Conservation (phyloP, 2,113 vertebrate species). For the Ochotona princeps region DNA sequence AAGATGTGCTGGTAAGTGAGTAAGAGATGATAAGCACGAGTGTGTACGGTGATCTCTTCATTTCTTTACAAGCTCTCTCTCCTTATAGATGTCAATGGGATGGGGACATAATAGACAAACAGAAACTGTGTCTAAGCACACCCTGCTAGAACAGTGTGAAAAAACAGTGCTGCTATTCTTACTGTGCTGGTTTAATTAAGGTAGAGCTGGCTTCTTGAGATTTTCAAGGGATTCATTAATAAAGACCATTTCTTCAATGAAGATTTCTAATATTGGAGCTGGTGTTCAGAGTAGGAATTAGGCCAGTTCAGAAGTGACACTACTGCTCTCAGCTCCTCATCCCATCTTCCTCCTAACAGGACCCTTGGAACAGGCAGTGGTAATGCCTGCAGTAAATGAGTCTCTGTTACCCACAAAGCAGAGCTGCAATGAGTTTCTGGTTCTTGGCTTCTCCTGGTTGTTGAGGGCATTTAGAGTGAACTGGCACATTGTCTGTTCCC, state of each 20-base stretch:
- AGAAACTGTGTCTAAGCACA: background rate
- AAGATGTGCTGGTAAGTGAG: background rate
- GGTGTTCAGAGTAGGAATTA: too few relatives aligned
- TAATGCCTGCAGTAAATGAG: too few relatives aligned
- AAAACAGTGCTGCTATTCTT: background rate
- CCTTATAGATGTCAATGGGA: background rate
- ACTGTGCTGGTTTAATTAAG: background rate
- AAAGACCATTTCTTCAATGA: slow-evolving; percentile 13
- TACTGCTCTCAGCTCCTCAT: too few relatives aligned
- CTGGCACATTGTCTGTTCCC: too few relatives aligned
- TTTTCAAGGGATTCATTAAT: slow-evolving; percentile 24
- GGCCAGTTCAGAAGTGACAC: too few relatives aligned
- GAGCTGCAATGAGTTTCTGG: too few relatives aligned
- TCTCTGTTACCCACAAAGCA: too few relatives aligned
- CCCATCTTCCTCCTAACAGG: too few relatives aligned
- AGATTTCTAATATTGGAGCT: background rate
- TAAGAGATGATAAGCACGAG: background rate
- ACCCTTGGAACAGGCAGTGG: too few relatives aligned
- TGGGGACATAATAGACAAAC: background rate
- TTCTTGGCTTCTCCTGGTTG: too few relatives aligned
- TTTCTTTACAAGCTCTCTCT: background rate
- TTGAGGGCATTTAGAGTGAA: too few relatives aligned
- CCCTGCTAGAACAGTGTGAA: background rate
- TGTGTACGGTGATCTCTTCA: background rate
- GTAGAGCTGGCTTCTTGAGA: background rate